Evolutionary conservation across 2,888 invertebrate genomes (phyloP), one percentile per base, ranked within the genome.

Genomic region (Patella pellucida): DNA sequence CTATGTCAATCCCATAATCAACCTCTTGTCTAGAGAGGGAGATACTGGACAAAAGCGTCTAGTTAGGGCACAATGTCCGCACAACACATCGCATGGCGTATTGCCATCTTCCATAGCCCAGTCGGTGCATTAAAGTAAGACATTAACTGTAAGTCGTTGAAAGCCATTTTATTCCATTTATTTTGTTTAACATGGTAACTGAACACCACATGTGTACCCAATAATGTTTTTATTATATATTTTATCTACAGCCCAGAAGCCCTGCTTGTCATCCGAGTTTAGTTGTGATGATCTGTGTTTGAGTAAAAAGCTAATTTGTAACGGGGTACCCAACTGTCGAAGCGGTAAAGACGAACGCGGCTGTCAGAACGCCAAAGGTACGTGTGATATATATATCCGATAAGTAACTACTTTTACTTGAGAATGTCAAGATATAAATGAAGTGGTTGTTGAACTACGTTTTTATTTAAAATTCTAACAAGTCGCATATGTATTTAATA

Each of bases 311-410:
- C 80, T 89, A 14, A 78, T 83, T 9, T 90, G 90, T 77, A 88
- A 90, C 79, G 88, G 86, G 7, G 79, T 83, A 15, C 74, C 79
- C 54, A 89, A 89, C 78, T 90, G 90, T 80, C 84, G 85, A 5
- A 81, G 82, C 62, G 83, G 81, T 9, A 75, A 77, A 14, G 89
- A 89, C 74, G 89, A 89, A 72, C 70, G 72, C 5, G 74, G 77
- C 4, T 86, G 87, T 74, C 73, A 69, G 9, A 52, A 56, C 15
- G 16, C 73, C 7, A 54, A 31, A 16, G 62, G 70, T 71, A 69
- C 19, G 73, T 70, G 62, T 14, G 41, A 9, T 7, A 41, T 9
- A 41, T 41, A 41, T 41, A 41, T 41, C 41, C 41, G 41, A 41
- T 41, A 41, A 41, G 41, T 41, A 41, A 41, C 41, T 41, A 41